Percentiles rank a stretch among this genome's conserved stretches.
phyloP scores from a whole-genome alignment of 53 echinoderm and acorn worm species.

The Mesocentrotus franciscanus region DNA sequence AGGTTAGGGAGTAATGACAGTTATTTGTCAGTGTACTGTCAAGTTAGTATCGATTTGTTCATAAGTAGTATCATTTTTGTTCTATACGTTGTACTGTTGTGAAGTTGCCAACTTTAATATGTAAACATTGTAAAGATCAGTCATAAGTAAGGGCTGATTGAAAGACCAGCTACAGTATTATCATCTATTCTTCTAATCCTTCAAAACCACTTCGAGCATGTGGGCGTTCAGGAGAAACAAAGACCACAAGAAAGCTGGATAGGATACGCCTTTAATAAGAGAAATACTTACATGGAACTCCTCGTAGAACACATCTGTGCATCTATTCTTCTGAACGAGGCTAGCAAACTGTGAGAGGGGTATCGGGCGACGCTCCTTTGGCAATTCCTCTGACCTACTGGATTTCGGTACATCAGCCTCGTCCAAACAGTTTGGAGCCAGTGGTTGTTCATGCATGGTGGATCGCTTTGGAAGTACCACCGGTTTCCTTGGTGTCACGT shows the following conservation, averaged over 20 bases:
- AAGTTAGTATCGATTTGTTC: no score
- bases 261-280: not conserved
- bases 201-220: not conserved
- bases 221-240: not conserved
- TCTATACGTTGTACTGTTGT: no score
- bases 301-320: not conserved
- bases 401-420: not conserved
- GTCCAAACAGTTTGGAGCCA: not conserved
- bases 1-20: no score
- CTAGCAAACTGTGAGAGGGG: not conserved
- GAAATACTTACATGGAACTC: not conserved
- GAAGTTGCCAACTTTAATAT: no score
- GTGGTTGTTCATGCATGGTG: not conserved
- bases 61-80: no score
- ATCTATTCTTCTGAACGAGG: not conserved
- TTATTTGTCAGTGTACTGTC: no score
- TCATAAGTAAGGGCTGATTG: no score
- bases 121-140: no score
- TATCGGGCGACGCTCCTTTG: not conserved
- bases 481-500: not conserved
- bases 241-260: not conserved
- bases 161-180: not conserved
- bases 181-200: not conserved
- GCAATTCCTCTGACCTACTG: not conserved
- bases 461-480: not conserved